These are phyloP conservation scores for Sisor rabdophorus DNA, from an alignment of 2,113 vertebrate genomes.

Conservation along the genomic window DNA sequence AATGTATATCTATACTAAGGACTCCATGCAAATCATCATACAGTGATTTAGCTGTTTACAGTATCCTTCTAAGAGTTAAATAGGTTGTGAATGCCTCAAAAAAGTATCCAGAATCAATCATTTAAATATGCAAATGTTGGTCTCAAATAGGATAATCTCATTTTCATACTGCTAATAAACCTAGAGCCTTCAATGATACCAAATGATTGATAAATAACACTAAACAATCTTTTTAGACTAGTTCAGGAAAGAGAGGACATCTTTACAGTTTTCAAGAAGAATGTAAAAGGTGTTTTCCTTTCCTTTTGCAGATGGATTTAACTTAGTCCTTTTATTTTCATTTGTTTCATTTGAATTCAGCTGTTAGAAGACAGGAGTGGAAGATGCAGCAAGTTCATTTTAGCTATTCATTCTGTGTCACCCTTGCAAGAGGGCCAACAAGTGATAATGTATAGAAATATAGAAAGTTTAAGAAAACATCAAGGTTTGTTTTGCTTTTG, in stretches of 20 bases:
- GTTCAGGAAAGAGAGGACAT: background rate
- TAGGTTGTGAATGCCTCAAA: background rate
- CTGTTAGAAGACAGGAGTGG: background rate
- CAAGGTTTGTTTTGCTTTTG: background rate
- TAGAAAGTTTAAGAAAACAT: background rate
- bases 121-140: conserved; percentile 1
- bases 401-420: background rate
- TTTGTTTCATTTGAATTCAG: conserved; percentile 14
- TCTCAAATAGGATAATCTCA: background rate
- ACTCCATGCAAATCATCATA: conserved; percentile 20
- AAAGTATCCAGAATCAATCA: background rate
- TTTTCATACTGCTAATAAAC: background rate
- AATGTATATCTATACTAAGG: conserved; percentile 30
- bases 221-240: background rate
- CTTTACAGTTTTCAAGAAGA: conserved; percentile 12
- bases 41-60: conserved; percentile 35
- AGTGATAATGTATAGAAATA: background rate
- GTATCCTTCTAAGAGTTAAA: conserved; percentile 3
- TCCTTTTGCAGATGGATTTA: background rate
- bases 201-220: background rate
- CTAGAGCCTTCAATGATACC: background rate
- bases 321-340: conserved; percentile 2
- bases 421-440: background rate
- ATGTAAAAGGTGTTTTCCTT: conserved; percentile 7
- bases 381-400: background rate